Percentiles rank a stretch among this genome's conserved stretches.
Conservation (phyloP, 2,888 invertebrate species). For the Lepidochitona cinerea region DNA sequence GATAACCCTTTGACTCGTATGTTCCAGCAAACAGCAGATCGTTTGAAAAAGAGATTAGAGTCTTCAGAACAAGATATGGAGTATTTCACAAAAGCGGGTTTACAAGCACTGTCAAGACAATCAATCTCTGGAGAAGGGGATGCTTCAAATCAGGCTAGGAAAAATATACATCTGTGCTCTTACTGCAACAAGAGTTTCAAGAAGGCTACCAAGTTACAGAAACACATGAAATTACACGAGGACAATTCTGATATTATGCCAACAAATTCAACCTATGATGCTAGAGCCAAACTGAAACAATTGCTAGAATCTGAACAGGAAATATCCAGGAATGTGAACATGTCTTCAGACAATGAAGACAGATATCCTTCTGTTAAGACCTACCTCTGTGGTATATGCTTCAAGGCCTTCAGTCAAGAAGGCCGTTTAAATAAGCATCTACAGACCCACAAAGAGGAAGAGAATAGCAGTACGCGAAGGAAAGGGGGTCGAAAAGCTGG, state of each 20-base stretch:
- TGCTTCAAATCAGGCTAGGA: neutral
- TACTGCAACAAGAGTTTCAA: neutral
- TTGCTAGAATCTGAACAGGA: neutral
- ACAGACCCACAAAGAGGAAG: neutral
- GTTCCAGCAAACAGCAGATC: neutral
- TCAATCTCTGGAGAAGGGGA: neutral
- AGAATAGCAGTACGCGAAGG: neutral
- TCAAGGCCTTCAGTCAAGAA: neutral
- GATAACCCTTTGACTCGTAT: neutral
- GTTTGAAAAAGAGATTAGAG: neutral
- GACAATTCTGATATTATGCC: neutral
- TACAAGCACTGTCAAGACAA: neutral
- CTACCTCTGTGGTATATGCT: neutral
- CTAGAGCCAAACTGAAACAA: neutral
- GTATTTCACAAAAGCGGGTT: neutral
- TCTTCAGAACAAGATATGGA: neutral
- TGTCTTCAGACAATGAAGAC: neutral
- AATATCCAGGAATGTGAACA: neutral
- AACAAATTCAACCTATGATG: neutral
- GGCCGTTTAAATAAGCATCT: neutral
- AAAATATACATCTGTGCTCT: neutral
- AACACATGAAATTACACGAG: neutral
- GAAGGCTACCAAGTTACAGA: neutral
- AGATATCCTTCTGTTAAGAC: neutral
- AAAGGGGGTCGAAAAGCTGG: neutral